phyloP scores from a whole-genome alignment of 2,113 vertebrate species.

The Ellobius talpinus region DNA sequence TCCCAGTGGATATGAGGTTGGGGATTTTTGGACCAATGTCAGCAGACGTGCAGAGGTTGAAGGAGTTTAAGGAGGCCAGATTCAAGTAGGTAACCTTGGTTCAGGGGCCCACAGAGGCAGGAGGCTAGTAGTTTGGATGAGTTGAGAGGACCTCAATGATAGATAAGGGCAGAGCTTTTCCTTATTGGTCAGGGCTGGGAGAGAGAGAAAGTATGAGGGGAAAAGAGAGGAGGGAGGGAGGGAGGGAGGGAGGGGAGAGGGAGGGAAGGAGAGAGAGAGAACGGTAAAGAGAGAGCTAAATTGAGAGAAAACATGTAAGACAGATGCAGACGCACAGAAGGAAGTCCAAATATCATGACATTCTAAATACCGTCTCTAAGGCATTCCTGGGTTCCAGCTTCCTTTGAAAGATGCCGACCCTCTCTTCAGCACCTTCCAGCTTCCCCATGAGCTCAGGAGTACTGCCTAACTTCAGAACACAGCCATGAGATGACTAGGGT shows the following conservation, averaged over 20 bases:
- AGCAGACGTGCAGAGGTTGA: neutral
- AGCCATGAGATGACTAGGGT: neutral
- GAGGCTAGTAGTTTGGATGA: conserved; percentile 31
- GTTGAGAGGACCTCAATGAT: conserved; percentile 25
- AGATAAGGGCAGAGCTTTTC: neutral
- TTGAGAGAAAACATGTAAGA: too few species aligned
- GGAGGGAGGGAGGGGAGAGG: neutral
- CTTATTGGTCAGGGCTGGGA: neutral
- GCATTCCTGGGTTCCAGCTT: neutral
- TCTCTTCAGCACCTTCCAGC: neutral
- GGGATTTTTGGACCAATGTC: conserved; percentile 62
- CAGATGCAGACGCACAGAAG: neutral
- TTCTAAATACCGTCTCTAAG: neutral
- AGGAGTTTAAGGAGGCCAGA: neutral
- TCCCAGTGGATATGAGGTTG: conserved; percentile 21
- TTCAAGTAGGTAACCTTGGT: neutral
- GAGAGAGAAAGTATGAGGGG: neutral
- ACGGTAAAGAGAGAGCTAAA: neutral
- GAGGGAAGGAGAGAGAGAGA: too few species aligned
- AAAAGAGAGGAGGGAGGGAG: neutral
- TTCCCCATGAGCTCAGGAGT: neutral
- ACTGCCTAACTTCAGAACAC: neutral
- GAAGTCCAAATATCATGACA: neutral
- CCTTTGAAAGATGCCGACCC: neutral
- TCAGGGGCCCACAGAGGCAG: neutral